These are phyloP conservation scores for Mesocentrotus franciscanus DNA, from an alignment of 53 echinoderm and acorn worm genomes.

Conservation along the genomic window DNA sequence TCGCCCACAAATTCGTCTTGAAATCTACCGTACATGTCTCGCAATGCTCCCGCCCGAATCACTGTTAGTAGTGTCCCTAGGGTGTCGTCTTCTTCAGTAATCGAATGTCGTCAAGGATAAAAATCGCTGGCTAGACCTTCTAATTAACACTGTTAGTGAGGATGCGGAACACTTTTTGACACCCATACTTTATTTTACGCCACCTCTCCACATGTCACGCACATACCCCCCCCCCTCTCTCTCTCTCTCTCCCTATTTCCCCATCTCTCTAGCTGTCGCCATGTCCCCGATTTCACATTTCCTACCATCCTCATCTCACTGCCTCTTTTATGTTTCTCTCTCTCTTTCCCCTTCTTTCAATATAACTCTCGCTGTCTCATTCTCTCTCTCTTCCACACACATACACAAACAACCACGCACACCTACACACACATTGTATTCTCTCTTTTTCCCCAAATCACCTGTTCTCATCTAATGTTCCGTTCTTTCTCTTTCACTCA, in stretches of 20 bases:
- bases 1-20: neutral
- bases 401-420: no score
- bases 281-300: no score
- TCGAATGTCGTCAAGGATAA: conserved; percentile 25
- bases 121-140: neutral
- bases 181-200: neutral
- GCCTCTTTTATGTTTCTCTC: neutral
- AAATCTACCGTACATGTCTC: neutral
- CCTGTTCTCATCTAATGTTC: no score
- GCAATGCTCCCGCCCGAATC: neutral
- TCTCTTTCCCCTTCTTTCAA: neutral
- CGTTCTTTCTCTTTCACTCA: neutral
- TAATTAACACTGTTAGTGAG: conserved; percentile 34
- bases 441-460: no score
- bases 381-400: neutral
- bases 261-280: no score
- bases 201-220: neutral
- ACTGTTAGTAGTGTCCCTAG: neutral
- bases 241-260: neutral
- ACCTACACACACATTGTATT: no score
- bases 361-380: neutral
- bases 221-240: neutral
- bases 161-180: conserved; percentile 12
- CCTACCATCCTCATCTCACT: neutral
- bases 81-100: neutral